Evolutionary conservation across 2,113 vertebrate species (phyloP), one percentile per base, ranked within the genome.

Genomic region (Falcunculus frontatus): DNA sequence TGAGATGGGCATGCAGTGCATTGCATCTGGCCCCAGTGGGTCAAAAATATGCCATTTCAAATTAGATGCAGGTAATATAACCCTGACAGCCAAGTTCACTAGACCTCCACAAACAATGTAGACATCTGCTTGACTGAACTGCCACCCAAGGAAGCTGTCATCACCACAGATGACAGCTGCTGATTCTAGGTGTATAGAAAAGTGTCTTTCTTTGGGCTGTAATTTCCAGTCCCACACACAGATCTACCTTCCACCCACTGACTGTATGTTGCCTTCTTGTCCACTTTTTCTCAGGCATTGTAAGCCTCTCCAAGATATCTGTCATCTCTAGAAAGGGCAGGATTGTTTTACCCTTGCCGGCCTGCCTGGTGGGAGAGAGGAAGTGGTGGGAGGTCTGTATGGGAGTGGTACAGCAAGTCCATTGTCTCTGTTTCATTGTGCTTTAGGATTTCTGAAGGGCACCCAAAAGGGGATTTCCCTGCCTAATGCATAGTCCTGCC

Each of bases 1-100:
- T 56, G 44, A 44, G n/a, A 30, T 22, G 9, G 6, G 8, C 27
- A 37, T 0, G 0, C 7, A 12, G 6, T 41, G 5, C 1, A 2
- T 25, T 78, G 27, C 19, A 4, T 16, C 46, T 64, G 21, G 14
- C 25, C 47, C 10, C 37, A 67, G 25, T 0, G 1, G 14, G n/a
- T 6, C 60, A 44, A 49, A 10, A 57, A 56, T 6, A n/a, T 12
- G 23, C 4, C 10, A 29, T 65, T 70, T 49, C 32, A 59, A 60
- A 44, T 41, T 32, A 44, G 18, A 20, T 7, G 11, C 11, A 26
- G 16, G 10, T 25, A 75, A 21, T 37, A 37, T 2, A 57, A 32
- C 10, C 13, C 60, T 35, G 41, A 64, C 47, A 14, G 13, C 25
- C 17, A 47, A 37, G 29, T 55, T 70, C 46, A 16, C 7, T 20